Evolutionary conservation across 1,140 invertebrate species (phyloP), one percentile per base, ranked within the genome.

Genomic region (Metaphire vulgaris): DNA sequence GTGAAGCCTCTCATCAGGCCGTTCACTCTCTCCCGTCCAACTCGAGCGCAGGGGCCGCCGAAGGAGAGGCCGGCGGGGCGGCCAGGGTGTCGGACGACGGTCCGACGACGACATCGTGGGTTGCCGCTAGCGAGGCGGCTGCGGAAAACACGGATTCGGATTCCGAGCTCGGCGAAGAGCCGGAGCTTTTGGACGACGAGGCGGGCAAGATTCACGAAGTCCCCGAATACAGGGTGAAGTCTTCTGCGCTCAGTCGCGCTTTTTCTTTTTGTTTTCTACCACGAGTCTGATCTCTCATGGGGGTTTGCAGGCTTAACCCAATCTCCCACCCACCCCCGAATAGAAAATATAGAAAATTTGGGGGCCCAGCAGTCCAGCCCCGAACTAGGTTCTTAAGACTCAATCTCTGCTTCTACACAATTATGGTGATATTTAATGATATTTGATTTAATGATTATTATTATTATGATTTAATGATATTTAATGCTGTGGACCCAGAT

Each of bases 111-210:
- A 56, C 21, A 56, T 21, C 6, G 6, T 56, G 41, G 41, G 6
- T 12, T 21, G 41, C 41, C 21, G 41, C 6, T 56, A 21, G 41
- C 6, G 41, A 21, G 21, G 41, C 6, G 41, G 41, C 21, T 21
- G 41, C 41, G 6, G 41, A 56, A 12, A 26, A 85, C 0, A 88
- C 86, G 80, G 90, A 91, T 21, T 89, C 92, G 68, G 90, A 90
- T 77, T 91, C 92, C 79, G 90, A 90, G 32, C 88, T 89, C 74
- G 88, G 86, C 16, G 90, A 89, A 74, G 88, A 83, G n/a, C 76
- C 79, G 14, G 80, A 79, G 12, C 66, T n/a, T 0, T 33, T 66
- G 12, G 30, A 28, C 6, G 68, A 76, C n/a, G 77, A 68, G 14
- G 76, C 28, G 6, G 15, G n/a, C 68, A 30, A 32, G 28, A 69